Base-by-base conservation (phyloP, 2,113 vertebrate species). In the Genyomyrus donnyi region DNA sequence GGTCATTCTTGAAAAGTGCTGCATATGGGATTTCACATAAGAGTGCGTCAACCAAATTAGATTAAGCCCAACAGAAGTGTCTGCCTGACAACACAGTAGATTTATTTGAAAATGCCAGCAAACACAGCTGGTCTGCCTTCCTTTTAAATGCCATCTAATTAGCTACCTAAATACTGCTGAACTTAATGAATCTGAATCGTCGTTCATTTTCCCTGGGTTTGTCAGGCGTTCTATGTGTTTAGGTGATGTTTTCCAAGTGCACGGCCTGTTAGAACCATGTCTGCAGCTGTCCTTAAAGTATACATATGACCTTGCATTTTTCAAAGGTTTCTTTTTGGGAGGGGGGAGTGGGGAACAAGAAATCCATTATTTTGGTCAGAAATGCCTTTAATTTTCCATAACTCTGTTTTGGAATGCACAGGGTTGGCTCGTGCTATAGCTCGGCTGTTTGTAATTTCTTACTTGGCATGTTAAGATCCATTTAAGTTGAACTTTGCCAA, bases 271-370 rank as follows among this genome's bases (percentile, higher is more conserved):
- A 52, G 89, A 91, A 90, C 90, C 83, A 90, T 21, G 56, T 89
- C 90, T 87, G 85, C 83, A 88, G 92, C 88, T 92, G 91, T 90
- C 90, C 91, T 91, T 91, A 89, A 74, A 88, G 89, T 77, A 77
- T 91, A 93, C 15, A 74, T 85, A 49, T 87, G 52, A 85, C 90
- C 10, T 11, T 87, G 89, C 74, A 89, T 93, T 91, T 89, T 88
- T 90, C 85, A 90, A 91, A 35, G 66, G 66, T 89, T 58, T 66
- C 70, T 21, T 80, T 83, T 80, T 90, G 31, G 24, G 8, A 24
- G 62, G 2, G 89, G 91, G 90, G 7, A 15, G 39, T 0, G 90
- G 89, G 90, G 35, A 90, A 89, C 84, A 89, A 13, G 66, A 91
- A 88, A 87, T 77, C 21, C 58, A 42, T 91, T 45, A n/a, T 89